phyloP scores from a whole-genome alignment of 1,140 invertebrate genomes.

The Samia ricini region DNA sequence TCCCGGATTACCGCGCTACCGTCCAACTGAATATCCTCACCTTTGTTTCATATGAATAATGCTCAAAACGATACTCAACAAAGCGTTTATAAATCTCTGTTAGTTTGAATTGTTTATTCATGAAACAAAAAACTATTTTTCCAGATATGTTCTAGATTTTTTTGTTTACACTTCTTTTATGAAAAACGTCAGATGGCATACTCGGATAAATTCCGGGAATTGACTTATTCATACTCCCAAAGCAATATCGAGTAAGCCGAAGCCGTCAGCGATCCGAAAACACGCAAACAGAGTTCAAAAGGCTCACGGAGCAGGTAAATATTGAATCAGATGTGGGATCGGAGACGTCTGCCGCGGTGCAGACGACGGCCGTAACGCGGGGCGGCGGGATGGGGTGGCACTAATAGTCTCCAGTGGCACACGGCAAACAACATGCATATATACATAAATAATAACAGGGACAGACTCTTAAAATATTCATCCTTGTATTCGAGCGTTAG shows the following conservation, averaged over 20 bases:
- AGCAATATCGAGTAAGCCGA: conserved; percentile 65
- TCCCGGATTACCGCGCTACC: conserved; percentile 59
- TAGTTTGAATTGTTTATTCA: not conserved
- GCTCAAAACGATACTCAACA: conserved; percentile 21
- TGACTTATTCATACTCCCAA: conserved; percentile 68
- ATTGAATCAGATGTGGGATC: conserved; percentile 75
- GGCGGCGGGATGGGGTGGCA: conserved; percentile 36
- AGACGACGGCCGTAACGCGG: conserved; percentile 20
- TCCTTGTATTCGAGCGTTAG: conserved; percentile 56
- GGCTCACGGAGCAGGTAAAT: conserved; percentile 74
- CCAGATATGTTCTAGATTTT: conserved; percentile 34
- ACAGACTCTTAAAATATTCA: conserved; percentile 68
- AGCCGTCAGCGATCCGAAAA: conserved; percentile 73
- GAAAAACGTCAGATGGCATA: conserved; percentile 32
- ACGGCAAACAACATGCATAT: conserved; percentile 63
- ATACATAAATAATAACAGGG: conserved; percentile 54
- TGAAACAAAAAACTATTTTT: conserved; percentile 20
- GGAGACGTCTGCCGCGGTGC: conserved; percentile 55
- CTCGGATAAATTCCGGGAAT: conserved; percentile 51
- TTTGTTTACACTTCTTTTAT: conserved; percentile 40
- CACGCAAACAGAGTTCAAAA: conserved; percentile 75
- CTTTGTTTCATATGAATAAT: conserved; percentile 45
- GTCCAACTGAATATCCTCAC: conserved; percentile 43
- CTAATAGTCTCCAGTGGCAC: conserved; percentile 72
- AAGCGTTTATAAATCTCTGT: conserved; percentile 19